Percentiles rank a stretch among this genome's conserved stretches.
Evolutionary conservation across 2,113 vertebrate species (phyloP).

Genomic region (Sceloporus undulatus): DNA sequence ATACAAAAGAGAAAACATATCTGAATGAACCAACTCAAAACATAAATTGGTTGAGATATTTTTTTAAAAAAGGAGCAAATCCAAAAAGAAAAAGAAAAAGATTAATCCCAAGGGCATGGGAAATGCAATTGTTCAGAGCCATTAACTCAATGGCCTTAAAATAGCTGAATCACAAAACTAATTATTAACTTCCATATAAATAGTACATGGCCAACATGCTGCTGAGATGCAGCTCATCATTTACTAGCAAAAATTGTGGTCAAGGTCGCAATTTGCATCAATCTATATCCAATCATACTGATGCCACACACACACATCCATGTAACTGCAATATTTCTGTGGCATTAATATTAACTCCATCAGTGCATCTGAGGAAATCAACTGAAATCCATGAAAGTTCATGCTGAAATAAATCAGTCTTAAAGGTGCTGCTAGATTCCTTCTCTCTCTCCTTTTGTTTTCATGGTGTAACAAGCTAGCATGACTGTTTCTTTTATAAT

Average conservation of each 20-base stretch:
- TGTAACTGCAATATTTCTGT: no score
- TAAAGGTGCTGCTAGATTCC: no score
- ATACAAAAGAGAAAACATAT: constrained; percentile 53
- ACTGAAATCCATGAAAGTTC: no score
- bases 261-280: no score
- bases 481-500: no score
- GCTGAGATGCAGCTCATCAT: background rate
- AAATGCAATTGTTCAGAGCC: constrained; percentile 70
- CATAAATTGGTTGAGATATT: constrained; percentile 45
- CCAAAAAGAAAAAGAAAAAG: constrained; percentile 62
- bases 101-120: constrained; percentile 75
- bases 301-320: no score
- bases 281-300: no score
- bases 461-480: no score
- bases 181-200: background rate
- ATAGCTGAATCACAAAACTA: constrained; percentile 47
- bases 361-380: no score
- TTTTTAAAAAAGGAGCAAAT: constrained; percentile 49
- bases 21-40: constrained; percentile 62
- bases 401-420: no score
- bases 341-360: no score
- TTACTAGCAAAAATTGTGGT: background rate
- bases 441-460: no score
- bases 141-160: constrained; percentile 30
- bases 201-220: background rate